phyloP scores from a whole-genome alignment of 2,113 vertebrate species.

The Ctenodactylus gundi region DNA sequence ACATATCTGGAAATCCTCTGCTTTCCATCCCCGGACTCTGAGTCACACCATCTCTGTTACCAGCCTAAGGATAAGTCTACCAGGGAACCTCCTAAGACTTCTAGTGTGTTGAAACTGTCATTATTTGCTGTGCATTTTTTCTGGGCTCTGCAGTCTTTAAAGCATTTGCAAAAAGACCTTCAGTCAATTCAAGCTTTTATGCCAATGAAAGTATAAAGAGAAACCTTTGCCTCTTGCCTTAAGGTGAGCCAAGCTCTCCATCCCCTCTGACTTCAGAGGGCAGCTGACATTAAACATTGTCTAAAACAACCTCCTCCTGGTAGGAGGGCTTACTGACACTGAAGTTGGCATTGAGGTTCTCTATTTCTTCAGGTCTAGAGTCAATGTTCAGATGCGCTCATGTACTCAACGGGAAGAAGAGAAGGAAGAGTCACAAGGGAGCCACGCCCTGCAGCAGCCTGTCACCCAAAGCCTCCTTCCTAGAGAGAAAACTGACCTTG shows the following conservation, averaged over 20 bases:
- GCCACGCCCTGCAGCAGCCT: neutral
- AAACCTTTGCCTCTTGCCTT: conserved; percentile 35
- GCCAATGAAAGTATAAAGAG: conserved; percentile 21
- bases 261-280: conserved; percentile 7
- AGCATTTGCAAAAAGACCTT: conserved; percentile 49
- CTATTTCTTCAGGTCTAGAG: neutral
- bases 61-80: neutral
- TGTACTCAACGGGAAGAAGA: neutral
- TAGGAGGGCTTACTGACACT: neutral
- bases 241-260: neutral
- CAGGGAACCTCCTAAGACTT: conserved; percentile 34
- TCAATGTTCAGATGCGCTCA: conserved; percentile 18
- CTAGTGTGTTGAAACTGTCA: conserved; percentile 33
- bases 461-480: neutral
- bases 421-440: neutral
- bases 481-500: conserved; percentile 29
- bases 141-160: conserved; percentile 35
- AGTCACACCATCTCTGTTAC: neutral
- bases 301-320: neutral
- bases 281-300: conserved; percentile 30
- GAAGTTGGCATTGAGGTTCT: conserved; percentile 20
- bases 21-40: neutral
- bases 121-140: neutral
- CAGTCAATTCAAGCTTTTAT: conserved; percentile 46
- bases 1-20: neutral